These are phyloP conservation scores for Sminthurinus signatus DNA, from an alignment of 1,140 invertebrate species.

Conservation along the genomic window DNA sequence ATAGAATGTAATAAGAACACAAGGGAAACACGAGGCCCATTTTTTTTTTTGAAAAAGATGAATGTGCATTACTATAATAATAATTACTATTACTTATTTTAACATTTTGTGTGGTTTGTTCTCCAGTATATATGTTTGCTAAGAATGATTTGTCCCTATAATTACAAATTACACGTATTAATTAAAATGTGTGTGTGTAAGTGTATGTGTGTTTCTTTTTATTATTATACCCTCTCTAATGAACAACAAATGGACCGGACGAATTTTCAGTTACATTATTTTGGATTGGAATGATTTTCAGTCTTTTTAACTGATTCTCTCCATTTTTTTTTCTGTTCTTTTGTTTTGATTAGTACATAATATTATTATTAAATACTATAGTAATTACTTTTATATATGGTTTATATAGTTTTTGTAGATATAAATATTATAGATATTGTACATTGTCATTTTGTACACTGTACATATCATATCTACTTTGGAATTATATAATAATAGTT, in stretches of 20 bases:
- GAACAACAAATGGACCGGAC: slow-evolving; percentile 25
- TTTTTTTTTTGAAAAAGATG: no score
- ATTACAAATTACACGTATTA: no score
- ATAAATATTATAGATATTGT: background rate
- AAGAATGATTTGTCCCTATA: no score
- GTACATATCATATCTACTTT: background rate
- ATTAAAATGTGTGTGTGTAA: background rate
- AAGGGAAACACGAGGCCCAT: no score
- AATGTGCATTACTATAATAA: no score
- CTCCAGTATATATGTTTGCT: no score
- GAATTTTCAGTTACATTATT: slow-evolving; percentile 19
- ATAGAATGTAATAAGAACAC: no score
- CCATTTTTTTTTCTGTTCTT: background rate
- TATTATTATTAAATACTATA: background rate
- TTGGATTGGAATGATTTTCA: slow-evolving; percentile 38
- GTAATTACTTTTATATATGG: background rate
- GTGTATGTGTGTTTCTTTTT: background rate
- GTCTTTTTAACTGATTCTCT: slow-evolving; percentile 30
- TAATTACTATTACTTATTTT: no score
- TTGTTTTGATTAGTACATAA: background rate
- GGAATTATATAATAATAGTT: background rate
- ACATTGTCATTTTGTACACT: background rate
- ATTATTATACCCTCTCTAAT: background rate
- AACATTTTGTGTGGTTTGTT: no score
- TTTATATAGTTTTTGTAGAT: background rate